Base-by-base conservation (phyloP, 2,888 invertebrate species). In the Drosophila peninsularis region DNA sequence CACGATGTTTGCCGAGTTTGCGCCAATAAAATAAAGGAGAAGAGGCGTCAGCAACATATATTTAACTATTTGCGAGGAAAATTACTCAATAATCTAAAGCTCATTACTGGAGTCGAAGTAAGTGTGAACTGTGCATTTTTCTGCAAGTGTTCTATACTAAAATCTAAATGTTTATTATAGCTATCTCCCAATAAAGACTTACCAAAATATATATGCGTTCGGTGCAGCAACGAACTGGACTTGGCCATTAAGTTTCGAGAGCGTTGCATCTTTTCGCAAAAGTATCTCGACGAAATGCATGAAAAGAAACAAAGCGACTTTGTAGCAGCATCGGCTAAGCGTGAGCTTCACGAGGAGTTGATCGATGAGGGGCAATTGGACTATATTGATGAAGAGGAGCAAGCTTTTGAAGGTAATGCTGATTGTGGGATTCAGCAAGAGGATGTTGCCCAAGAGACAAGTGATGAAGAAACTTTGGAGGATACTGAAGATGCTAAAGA, bases 191-290 rank as follows among this genome's bases (percentile, higher is more conserved):
- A 67, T 19, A 52, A 78, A 21, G 68, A 54, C 0, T 54, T 89
- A 36, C 83, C 84, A 0, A 54, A 62, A 34, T 70, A 63, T n/a
- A 63, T 88, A 5, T 85, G 84, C 24, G 75, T 79, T 13, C 82
- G 84, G 2, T 85, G 84, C 41, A 39, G 32, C 6, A 88, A 83
- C 0, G 84, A 85, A 27, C 47, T 85, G 17, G 84, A 85, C 17
- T 56, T 89, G 52, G 84, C 90, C 9, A 55, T 82, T 6, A 85
- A 85, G 56, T 85, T 85, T 47, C 80, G 84, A 0, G 84, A 85
- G 44, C 86, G 84, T 2, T 82, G 86, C 52, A 74, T 89, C 5
- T 89, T 89, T 36, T 73, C 84, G 5, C 84, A 85, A 62, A 73
- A 66, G 34, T 85, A 85, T 61, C 61, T 85, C 10, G 30, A 65